Evolutionary conservation across 2,113 vertebrate genomes (phyloP), one percentile per base, ranked within the genome.

Genomic region (Ptilorrhoa leucosticta): DNA sequence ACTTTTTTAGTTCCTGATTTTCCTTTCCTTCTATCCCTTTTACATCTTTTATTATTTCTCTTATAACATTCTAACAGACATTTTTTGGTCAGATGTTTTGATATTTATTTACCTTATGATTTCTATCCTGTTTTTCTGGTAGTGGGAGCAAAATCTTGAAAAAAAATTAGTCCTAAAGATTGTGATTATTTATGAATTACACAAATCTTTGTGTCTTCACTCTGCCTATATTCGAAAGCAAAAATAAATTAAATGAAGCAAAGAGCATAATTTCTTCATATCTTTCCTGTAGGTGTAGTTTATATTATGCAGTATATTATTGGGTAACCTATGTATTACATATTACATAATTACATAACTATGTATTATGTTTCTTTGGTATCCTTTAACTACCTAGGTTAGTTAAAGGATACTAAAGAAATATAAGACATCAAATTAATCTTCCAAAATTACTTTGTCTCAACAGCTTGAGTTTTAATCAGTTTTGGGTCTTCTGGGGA

Each of bases 401-500:
- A 45, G 10, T 64, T 83, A 64, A 66, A 66, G 13, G n/a, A 85
- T 47, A 33, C 5, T n/a, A 72, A 53, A 8, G 10, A 78, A 81
- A 73, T n/a, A 40, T 1, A 86, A 58, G 31, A 47, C 16, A 89
- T 73, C 10, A 76, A 76, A 69, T 13, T 48, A 37, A 50, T 42
- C 21, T 77, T 78, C 81, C 20, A 53, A 63, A 87, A 60, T 76
- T 2, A 47, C 7, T 85, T 70, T 63, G 15, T 54, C 31, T 63
- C 33, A 78, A n/a, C 7, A 40, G 5, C 28, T 90, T 76, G 40
- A 64, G 5, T 31, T 30, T 82, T 82, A 56, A 53, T 37, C 11
- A 54, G 27, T 44, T 58, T 47, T 20, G 6, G 2, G 13, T 1
- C 6, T 89, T 61, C 13, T 2, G 10, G 4, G 0, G 3, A 23